Evolutionary conservation across 2,113 vertebrate genomes (phyloP), one percentile per base, ranked within the genome.

Genomic region (Narcine bancroftii): DNA sequence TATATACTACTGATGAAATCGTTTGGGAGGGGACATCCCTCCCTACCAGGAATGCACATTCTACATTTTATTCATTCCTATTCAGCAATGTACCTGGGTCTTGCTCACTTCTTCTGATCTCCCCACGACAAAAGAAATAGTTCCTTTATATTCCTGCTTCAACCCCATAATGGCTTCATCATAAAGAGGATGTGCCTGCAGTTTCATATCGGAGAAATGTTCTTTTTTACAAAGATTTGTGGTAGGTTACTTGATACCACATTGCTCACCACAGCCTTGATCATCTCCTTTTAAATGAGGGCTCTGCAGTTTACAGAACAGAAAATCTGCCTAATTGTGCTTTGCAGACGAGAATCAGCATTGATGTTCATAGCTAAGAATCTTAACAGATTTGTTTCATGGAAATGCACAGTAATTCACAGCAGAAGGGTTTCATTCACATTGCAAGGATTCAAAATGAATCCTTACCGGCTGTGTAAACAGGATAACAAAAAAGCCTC

Each of bases 381-480:
- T 91, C 26, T 69, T 69, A 66, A 45, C 89, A 69, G 89, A 91
- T 91, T 91, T 66, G 60, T 24, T 24, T 65, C 42, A 91, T 91
- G 89, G 42, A 69, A 91, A 69, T 69, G 42, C 63, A 91, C 39
- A 45, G 63, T 91, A 91, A 91, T 71, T 91, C 65, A 47, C 63
- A 71, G 65, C 89, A 91, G 89, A 66, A 91, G 89, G 89, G 71
- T 91, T 91, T 91, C 89, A 91, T 71, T 91, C 89, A 66, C 63
- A 69, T 91, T 91, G 60, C 63, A 69, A 91, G 89, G 36, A 91
- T 91, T 65, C 63, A 91, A 66, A 69, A 66, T 91, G 89, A 91
- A 91, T 71, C 65, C 89, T 42, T 91, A 91, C 63, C 89, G 89
- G 89, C 89, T 91, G 89, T 91, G 65, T 91, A 91, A 91, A 91